These are phyloP conservation scores for Oreotrochilus melanogaster DNA, from an alignment of 2,113 vertebrate species.

Conservation along the genomic window DNA sequence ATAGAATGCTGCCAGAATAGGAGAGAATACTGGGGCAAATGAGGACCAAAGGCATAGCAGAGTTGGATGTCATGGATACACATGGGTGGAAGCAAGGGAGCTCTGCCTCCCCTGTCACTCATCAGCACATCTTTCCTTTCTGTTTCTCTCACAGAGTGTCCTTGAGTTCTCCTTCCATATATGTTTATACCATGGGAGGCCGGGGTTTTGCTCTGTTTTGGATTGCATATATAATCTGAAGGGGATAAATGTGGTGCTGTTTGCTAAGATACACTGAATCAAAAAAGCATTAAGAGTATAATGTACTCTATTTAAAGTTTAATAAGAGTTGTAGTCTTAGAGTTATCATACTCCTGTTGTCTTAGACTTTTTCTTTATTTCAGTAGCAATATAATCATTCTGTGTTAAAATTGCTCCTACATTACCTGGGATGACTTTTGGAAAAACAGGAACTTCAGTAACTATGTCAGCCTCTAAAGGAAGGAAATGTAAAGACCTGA, in stretches of 20 bases:
- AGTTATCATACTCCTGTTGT: background rate
- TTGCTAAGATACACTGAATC: background rate
- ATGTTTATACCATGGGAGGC: background rate
- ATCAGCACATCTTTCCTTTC: background rate
- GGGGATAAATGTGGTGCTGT: background rate
- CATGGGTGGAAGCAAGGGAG: background rate
- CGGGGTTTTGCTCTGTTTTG: background rate
- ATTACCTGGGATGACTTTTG: background rate
- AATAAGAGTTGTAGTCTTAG: background rate
- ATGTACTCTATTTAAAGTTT: background rate
- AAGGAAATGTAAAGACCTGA: background rate
- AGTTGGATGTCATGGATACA: fast-evolving
- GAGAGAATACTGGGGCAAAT: background rate
- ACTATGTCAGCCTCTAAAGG: background rate
- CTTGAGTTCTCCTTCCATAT: conserved; percentile 35
- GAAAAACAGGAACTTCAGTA: conserved; percentile 1
- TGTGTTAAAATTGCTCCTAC: background rate
- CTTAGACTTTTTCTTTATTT: conserved; percentile 5
- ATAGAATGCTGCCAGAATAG: background rate
- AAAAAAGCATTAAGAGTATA: background rate
- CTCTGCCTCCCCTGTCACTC: background rate
- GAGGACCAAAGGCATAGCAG: background rate
- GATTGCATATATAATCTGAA: background rate
- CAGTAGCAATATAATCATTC: background rate
- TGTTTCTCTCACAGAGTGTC: background rate